Evolutionary conservation across 2,113 vertebrate species (phyloP).

Genomic region (Petrocephalus microphthalmus): DNA sequence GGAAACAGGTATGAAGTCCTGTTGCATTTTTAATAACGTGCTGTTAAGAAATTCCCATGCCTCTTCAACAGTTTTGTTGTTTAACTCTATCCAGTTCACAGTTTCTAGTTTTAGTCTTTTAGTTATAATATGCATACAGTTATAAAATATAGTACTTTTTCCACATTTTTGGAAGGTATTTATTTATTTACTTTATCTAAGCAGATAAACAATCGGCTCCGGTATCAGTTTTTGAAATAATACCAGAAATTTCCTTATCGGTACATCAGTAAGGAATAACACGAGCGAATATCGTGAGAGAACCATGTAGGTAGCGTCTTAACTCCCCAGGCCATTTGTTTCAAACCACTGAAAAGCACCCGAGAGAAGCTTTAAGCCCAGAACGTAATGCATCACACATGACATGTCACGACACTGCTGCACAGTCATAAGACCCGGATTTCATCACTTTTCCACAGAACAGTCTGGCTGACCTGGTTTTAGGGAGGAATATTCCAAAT

Average conservation of each 20-base stretch:
- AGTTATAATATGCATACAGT: background rate
- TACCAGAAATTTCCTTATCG: background rate
- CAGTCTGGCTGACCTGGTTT: background rate
- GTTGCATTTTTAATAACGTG: no score
- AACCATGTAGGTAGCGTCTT: conserved; percentile 1
- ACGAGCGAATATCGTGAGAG: background rate
- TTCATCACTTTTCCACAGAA: conserved; percentile 22
- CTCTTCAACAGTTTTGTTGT: no score
- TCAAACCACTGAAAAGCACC: conserved; percentile 10
- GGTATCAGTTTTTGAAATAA: no score
- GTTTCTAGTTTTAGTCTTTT: no score
- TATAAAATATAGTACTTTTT: background rate
- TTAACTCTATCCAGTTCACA: no score
- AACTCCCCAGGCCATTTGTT: background rate
- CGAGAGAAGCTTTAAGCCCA: background rate
- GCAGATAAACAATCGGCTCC: background rate
- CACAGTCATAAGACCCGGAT: conserved; percentile 49
- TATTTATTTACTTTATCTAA: background rate
- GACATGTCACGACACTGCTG: conserved; percentile 28
- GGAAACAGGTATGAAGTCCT: no score
- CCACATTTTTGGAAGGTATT: background rate
- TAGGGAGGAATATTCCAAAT: background rate
- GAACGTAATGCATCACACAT: conserved; percentile 49
- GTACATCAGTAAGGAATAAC: background rate
- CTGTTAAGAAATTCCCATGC: no score